phyloP scores from a whole-genome alignment of 2,113 vertebrate genomes.

The Archocentrus centrarchus region DNA sequence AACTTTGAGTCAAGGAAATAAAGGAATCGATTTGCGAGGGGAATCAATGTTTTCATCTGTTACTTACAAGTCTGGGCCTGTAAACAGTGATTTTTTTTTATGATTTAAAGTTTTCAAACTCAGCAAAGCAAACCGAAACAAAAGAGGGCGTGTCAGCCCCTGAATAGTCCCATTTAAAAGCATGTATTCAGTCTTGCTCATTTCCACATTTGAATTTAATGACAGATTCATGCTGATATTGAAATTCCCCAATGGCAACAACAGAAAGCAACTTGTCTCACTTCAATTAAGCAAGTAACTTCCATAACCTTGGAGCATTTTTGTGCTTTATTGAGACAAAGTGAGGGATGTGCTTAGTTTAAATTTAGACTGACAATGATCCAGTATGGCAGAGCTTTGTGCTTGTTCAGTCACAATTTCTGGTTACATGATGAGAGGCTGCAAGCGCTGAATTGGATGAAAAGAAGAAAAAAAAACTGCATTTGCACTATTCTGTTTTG shows the following conservation, averaged over 20 bases:
- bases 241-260: conserved; percentile 52
- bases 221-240: conserved; percentile 30
- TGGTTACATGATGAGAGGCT: conserved; percentile 55
- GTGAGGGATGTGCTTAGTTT: conserved; percentile 67
- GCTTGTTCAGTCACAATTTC: conserved; percentile 58
- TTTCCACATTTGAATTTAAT: conserved; percentile 42
- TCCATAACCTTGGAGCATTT: conserved; percentile 62
- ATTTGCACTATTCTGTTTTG: conserved; percentile 65
- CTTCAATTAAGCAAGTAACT: conserved; percentile 63
- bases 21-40: conserved; percentile 55
- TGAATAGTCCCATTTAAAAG: background rate
- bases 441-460: conserved; percentile 26
- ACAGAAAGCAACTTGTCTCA: conserved; percentile 54
- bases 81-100: conserved; percentile 56
- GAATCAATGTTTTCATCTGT: conserved; percentile 69
- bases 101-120: conserved; percentile 45
- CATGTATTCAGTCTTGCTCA: conserved; percentile 16
- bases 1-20: conserved; percentile 69
- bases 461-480: conserved; percentile 42
- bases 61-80: conserved; percentile 59
- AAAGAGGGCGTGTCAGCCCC: conserved; percentile 7
- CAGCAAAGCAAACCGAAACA: conserved; percentile 36
- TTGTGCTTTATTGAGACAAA: conserved; percentile 36
- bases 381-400: conserved; percentile 49
- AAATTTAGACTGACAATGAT: conserved; percentile 71